Conservation (phyloP, 2,113 vertebrate genomes). For the Coregonus clupeaformis region DNA sequence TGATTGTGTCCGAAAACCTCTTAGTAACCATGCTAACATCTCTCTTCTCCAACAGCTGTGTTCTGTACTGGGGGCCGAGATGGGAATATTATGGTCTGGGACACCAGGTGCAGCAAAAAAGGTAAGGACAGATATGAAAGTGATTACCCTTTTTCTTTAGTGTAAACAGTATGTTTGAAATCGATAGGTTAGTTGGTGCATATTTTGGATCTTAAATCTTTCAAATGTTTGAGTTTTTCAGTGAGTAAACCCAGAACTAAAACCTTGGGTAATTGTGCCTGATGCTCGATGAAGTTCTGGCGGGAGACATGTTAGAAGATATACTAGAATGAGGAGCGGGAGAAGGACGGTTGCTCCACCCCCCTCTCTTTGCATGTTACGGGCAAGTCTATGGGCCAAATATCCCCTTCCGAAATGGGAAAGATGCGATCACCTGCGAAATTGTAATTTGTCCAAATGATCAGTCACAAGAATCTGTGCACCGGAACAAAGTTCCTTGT, state of each 20-base stretch:
- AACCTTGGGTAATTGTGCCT: not conserved
- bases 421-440: too few relatives aligned
- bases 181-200: too few relatives aligned
- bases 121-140: slow-evolving; percentile 67
- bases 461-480: too few relatives aligned
- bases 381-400: too few relatives aligned
- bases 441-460: too few relatives aligned
- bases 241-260: not conserved
- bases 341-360: too few relatives aligned
- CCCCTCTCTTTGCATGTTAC: too few relatives aligned
- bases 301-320: too few relatives aligned
- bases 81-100: slow-evolving; percentile 98
- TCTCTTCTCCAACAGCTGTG: slow-evolving; percentile 75
- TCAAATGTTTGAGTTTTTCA: not conserved
- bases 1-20: not conserved
- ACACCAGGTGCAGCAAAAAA: slow-evolving; percentile 95
- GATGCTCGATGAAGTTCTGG: too few relatives aligned
- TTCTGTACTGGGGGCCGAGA: slow-evolving; percentile 96
- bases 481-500: too few relatives aligned
- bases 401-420: too few relatives aligned
- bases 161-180: not conserved
- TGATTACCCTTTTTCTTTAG: not conserved
- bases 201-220: not conserved
- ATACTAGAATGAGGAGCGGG: too few relatives aligned
- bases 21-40: not conserved